Evolutionary conservation across 2,797 vertebrate species (phyloP), one percentile per base, ranked within the genome.

Genomic region (Perdix hodgsoniae): DNA sequence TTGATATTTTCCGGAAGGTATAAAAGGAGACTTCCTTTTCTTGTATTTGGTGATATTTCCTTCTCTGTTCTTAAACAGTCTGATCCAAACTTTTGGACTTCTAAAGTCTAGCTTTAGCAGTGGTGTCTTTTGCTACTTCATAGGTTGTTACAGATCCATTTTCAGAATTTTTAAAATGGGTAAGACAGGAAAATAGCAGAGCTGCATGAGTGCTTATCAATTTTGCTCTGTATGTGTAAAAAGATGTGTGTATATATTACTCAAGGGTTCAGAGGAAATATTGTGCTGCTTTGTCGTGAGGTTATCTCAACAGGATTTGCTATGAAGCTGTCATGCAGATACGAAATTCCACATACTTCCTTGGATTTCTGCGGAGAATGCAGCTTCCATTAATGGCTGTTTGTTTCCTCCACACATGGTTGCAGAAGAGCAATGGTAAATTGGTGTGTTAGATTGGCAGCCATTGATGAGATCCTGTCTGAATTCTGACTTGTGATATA

Each of bases 1-100:
- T 80, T 87, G 87, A 31, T 87, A 11, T 91, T 71, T 90, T 95
- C 10, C 79, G 18, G 44, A 12, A 78, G 72, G 11, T 78, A 33
- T 42, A 31, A 63, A 80, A 89, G 76, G 5, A 54, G 24, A 61
- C 35, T 92, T 92, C 40, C 24, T 93, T 88, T 78, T 73, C 50
- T 47, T 80, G 11, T 60, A 90, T 54, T 79, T 56, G 2, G 3
- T 86, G n/a, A 6, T 78, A 44, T 37, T 90, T 82, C 56, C 57
- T 82, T 78, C 74, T 18, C 56, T 82, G 59, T 50, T 37, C 26
- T 61, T 87, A 71, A 83, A 86, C 42, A 54, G 27, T 74, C 23
- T 29, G 75, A 27, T 49, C 33, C 54, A 49, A 31, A 70, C 67
- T 24, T 54, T 71, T 84, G 73, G 66, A 16, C 70, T 72, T 57